Conservation (phyloP, 2,113 vertebrate genomes). For the Australoheros scitulus region DNA sequence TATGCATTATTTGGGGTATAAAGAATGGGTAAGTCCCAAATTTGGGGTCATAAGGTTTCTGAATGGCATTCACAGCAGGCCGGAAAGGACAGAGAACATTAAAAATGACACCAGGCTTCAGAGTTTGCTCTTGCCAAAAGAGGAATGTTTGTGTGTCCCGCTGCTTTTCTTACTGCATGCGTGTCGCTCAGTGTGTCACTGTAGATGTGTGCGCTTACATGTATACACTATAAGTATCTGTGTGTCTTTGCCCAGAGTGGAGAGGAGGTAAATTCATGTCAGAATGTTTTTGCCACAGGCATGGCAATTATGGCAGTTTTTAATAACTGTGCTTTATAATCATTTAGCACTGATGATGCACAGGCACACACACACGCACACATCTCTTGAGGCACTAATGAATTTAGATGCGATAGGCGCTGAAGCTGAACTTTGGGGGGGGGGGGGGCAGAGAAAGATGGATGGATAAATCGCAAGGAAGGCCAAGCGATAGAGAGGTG, state of each 20-base stretch:
- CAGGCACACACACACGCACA: slow-evolving; percentile 20
- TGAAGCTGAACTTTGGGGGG: slow-evolving; percentile 68
- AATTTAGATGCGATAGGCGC: slow-evolving; percentile 78
- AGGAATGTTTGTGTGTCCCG: slow-evolving; percentile 26
- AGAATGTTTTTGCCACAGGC: slow-evolving; percentile 74
- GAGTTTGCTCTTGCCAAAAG: slow-evolving; percentile 72
- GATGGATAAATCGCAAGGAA: slow-evolving; percentile 57
- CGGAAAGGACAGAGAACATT: slow-evolving; percentile 45
- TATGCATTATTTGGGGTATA: neutral
- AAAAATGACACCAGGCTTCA: slow-evolving; percentile 50
- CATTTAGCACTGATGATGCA: slow-evolving; percentile 71
- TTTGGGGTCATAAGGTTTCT: slow-evolving; percentile 31
- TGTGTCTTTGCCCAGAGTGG: slow-evolving; percentile 60
- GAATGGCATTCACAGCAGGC: slow-evolving; percentile 51
- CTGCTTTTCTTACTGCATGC: slow-evolving; percentile 4
- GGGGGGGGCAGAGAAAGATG: slow-evolving; percentile 38
- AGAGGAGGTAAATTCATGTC: slow-evolving; percentile 73
- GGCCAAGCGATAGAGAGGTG: slow-evolving; percentile 45
- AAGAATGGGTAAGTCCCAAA: slow-evolving; percentile 25
- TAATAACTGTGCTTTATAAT: slow-evolving; percentile 81
- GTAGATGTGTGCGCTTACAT: slow-evolving; percentile 26
- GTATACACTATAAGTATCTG: slow-evolving; percentile 2
- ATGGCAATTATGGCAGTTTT: slow-evolving; percentile 76
- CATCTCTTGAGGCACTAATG: slow-evolving; percentile 73
- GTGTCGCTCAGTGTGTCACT: neutral